These are phyloP conservation scores for Sebastes trivittatus DNA, from an alignment of 2,797 vertebrate species.

Conservation along the genomic window DNA sequence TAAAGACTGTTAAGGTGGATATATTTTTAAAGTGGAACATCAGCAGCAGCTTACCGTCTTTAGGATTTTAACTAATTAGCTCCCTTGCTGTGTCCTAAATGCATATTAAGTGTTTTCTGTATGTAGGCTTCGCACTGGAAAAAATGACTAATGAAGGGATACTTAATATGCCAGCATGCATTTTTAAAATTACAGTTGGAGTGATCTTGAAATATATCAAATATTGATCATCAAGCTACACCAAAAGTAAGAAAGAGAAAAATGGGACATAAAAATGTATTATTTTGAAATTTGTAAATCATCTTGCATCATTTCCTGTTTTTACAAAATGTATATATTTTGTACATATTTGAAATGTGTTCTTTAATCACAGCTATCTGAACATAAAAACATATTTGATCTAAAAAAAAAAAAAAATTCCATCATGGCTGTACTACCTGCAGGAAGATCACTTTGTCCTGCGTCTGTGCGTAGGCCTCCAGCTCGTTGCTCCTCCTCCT, in stretches of 20 bases:
- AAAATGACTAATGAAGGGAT: not conserved
- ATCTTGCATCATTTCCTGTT: not conserved
- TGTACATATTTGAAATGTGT: not conserved
- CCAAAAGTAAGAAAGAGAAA: not conserved
- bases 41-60: not conserved
- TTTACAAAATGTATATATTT: not conserved
- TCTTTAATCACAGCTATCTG: not conserved
- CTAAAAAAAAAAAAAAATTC: no score
- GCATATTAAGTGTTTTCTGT: conserved; percentile 30
- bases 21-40: not conserved
- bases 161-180: conserved; percentile 1
- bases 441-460: conserved; percentile 81
- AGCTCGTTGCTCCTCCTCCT: conserved; percentile 79
- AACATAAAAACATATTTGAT: not conserved
- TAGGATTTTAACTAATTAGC: conserved; percentile 3
- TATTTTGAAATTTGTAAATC: not conserved
- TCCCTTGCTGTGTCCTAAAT: conserved; percentile 22
- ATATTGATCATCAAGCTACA: not conserved
- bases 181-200: conserved; percentile 2
- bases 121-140: conserved; percentile 2
- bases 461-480: conserved; percentile 70
- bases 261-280: not conserved
- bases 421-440: conserved; percentile 66
- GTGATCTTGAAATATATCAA: not conserved
- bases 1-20: not conserved